phyloP scores from a whole-genome alignment of 2,113 vertebrate species.

The Shinisaurus crocodilurus region DNA sequence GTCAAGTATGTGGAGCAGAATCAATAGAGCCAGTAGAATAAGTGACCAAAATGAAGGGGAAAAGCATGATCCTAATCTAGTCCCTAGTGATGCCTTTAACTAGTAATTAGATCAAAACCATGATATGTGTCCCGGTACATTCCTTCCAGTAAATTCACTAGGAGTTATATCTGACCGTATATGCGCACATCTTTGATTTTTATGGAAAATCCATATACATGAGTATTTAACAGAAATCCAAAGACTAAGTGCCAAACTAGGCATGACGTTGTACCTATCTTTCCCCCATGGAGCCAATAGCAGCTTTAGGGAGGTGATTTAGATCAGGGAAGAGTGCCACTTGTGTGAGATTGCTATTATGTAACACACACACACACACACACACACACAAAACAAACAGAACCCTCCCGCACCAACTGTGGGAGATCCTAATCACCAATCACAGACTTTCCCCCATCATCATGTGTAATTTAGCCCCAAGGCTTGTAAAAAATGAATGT shows the following conservation, averaged over 20 bases:
- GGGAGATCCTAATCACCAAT: not conserved
- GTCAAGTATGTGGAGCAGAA: slow-evolving; percentile 36
- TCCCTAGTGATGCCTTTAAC: not conserved
- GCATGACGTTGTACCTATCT: no score
- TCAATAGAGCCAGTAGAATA: slow-evolving; percentile 33
- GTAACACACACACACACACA: not conserved
- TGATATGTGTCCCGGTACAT: not conserved
- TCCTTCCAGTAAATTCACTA: not conserved
- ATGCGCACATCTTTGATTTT: slow-evolving; percentile 1
- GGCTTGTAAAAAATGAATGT: not conserved
- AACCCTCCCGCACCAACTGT: no score
- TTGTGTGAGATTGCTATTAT: not conserved
- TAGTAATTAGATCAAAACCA: not conserved
- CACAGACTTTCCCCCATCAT: not conserved
- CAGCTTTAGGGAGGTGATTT: not conserved
- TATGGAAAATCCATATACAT: not conserved
- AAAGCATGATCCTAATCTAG: accelerated
- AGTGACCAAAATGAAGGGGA: slow-evolving; percentile 4
- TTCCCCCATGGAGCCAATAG: not conserved
- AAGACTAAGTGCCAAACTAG: not conserved
- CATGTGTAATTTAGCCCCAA: not conserved
- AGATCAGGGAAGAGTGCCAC: not conserved
- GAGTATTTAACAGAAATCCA: not conserved
- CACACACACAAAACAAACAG: no score
- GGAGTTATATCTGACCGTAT: not conserved